Conservation (phyloP, 2,113 vertebrate species). For the Climacteris rufus region DNA sequence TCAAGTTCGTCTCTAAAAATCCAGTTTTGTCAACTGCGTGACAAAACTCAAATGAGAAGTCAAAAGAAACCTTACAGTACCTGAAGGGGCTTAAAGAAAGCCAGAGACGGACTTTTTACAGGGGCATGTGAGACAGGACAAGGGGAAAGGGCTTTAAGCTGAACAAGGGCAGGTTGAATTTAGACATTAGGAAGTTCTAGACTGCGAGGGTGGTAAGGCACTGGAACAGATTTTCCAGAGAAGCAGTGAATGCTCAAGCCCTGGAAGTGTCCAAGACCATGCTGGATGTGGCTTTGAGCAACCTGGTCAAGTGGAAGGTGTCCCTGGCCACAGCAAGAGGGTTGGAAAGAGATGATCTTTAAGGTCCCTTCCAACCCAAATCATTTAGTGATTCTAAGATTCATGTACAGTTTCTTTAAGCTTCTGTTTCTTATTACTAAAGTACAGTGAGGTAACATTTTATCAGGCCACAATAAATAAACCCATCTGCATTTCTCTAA, state of each 20-base stretch:
- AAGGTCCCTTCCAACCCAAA: background rate
- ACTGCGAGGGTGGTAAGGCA: background rate
- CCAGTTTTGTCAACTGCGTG: background rate
- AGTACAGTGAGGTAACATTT: background rate
- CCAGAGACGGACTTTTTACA: background rate
- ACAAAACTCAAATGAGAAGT: background rate
- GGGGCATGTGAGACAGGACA: background rate
- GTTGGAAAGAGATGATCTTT: background rate
- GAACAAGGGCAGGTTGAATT: background rate
- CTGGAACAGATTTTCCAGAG: background rate
- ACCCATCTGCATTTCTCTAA: background rate
- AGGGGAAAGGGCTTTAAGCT: background rate
- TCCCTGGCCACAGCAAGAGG: background rate
- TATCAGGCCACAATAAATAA: background rate
- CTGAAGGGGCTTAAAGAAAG: background rate
- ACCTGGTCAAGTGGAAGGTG: background rate
- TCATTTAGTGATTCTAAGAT: background rate
- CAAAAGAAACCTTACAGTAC: background rate
- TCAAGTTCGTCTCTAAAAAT: background rate
- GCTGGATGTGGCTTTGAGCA: background rate
- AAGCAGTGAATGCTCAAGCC: background rate
- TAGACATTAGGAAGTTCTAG: background rate
- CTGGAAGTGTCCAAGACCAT: background rate
- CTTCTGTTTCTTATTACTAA: background rate
- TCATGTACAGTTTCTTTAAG: background rate